Conservation (phyloP, 2,888 invertebrate genomes). For the Drepana falcataria region DNA sequence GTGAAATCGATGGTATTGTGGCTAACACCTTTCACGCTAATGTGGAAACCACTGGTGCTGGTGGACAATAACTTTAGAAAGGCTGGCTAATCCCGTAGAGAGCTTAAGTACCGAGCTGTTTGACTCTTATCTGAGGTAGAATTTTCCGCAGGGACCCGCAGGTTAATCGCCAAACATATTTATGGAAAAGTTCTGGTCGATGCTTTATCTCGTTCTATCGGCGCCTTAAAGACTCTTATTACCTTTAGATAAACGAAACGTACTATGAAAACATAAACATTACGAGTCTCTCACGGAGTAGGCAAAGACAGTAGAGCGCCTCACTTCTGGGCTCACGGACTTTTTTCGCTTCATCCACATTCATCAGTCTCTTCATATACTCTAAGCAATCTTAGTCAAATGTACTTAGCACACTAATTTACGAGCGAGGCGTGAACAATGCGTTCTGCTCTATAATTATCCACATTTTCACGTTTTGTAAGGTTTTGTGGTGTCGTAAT, state of each 20-base stretch:
- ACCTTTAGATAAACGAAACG: not conserved
- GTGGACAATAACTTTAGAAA: slow-evolving; percentile 2
- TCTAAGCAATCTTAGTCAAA: no score
- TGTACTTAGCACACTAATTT: not conserved
- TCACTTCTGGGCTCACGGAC: no score
- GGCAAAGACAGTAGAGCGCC: no score
- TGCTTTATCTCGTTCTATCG: not conserved
- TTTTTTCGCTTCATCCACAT: no score
- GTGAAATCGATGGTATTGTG: slow-evolving; percentile 1
- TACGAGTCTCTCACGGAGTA: no score
- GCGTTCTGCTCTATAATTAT: not conserved
- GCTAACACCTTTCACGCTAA: not conserved
- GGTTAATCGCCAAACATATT: not conserved
- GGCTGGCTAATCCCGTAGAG: not conserved
- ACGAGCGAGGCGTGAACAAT: not conserved
- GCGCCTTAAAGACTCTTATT: not conserved
- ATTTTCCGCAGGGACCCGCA: not conserved
- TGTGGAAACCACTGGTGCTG: not conserved
- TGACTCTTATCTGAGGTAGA: not conserved
- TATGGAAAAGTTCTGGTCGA: not conserved
- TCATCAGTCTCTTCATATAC: no score
- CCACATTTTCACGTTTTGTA: slow-evolving; percentile 3
- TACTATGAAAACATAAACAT: not conserved
- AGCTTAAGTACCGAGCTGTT: not conserved
- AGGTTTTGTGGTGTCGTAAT: slow-evolving; percentile 1